phyloP scores from a whole-genome alignment of 2,797 vertebrate genomes.

The Halcyon chelicuti region DNA sequence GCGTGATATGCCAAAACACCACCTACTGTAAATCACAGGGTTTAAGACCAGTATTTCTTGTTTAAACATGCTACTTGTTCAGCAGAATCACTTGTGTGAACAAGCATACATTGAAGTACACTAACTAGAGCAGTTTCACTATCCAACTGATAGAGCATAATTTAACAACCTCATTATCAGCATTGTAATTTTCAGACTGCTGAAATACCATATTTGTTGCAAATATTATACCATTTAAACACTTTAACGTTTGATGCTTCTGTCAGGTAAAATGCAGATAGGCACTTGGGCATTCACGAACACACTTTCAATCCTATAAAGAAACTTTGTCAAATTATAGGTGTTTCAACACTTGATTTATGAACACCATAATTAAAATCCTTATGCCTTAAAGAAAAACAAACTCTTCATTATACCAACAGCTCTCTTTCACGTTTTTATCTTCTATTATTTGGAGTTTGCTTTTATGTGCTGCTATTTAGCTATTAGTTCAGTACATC shows the following conservation, averaged over 20 bases:
- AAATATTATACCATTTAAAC: slow-evolving; percentile 67
- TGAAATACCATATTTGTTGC: slow-evolving; percentile 75
- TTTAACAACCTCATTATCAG: slow-evolving; percentile 79
- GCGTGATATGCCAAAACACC: slow-evolving; percentile 79
- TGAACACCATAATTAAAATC: slow-evolving; percentile 35
- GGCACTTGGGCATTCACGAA: slow-evolving; percentile 39
- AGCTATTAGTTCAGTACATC: neutral
- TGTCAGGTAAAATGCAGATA: slow-evolving; percentile 65
- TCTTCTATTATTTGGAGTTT: slow-evolving; percentile 16
- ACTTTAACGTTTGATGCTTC: slow-evolving; percentile 51
- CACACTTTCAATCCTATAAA: slow-evolving; percentile 29
- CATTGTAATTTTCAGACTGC: slow-evolving; percentile 74
- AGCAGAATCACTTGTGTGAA: slow-evolving; percentile 81
- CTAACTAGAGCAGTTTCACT: slow-evolving; percentile 67
- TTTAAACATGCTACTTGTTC: slow-evolving; percentile 80
- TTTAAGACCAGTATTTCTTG: slow-evolving; percentile 83
- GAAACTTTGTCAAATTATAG: slow-evolving; percentile 59
- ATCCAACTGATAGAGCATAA: slow-evolving; percentile 77
- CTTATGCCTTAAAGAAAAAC: slow-evolving; percentile 35
- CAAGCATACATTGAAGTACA: slow-evolving; percentile 77
- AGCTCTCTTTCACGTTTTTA: slow-evolving; percentile 34
- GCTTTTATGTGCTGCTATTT: slow-evolving; percentile 3
- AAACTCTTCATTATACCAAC: slow-evolving; percentile 2
- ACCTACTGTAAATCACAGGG: slow-evolving; percentile 80
- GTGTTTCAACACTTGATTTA: slow-evolving; percentile 46